Percentiles rank a stretch among this genome's conserved stretches.
Conservation (phyloP, 2,888 invertebrate genomes). For the Xestia xanthographa region DNA sequence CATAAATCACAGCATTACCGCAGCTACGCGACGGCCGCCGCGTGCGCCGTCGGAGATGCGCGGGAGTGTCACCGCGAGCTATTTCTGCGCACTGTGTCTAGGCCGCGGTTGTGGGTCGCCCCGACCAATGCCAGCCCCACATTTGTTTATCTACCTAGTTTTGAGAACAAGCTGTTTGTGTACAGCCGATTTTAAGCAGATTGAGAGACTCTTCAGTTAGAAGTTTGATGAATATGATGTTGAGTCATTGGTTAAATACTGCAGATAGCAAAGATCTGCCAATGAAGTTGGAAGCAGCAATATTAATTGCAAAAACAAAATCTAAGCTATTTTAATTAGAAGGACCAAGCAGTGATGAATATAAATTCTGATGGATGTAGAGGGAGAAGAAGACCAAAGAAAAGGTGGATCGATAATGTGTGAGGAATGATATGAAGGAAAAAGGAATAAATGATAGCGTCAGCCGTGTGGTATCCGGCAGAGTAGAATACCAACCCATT, state of each 20-base stretch:
- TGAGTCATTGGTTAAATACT: background rate
- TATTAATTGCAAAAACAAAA: background rate
- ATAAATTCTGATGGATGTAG: no score
- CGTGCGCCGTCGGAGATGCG: slow-evolving; percentile 47
- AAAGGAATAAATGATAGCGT: no score
- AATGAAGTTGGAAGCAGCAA: background rate
- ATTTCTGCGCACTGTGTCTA: slow-evolving; percentile 76
- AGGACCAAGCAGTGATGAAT: background rate
- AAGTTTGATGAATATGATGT: slow-evolving; percentile 21
- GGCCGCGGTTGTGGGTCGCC: slow-evolving; percentile 74
- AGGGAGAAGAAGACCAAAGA: no score
- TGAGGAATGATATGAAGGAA: no score
- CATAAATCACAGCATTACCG: slow-evolving; percentile 59
- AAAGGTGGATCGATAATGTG: no score
- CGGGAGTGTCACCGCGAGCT: slow-evolving; percentile 70
- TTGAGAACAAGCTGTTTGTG: slow-evolving; percentile 29
- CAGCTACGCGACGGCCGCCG: slow-evolving; percentile 37
- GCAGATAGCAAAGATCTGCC: background rate
- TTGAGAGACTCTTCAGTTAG: slow-evolving; percentile 15
- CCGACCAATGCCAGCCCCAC: slow-evolving; percentile 71
- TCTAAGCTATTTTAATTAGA: background rate
- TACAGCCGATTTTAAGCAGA: slow-evolving; percentile 35
- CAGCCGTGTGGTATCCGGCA: no score
- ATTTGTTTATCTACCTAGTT: slow-evolving; percentile 66
- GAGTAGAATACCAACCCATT: no score